Percentiles rank a stretch among this genome's conserved stretches.
phyloP scores from a whole-genome alignment of 2,113 vertebrate species.

The Cyprinus carpio region DNA sequence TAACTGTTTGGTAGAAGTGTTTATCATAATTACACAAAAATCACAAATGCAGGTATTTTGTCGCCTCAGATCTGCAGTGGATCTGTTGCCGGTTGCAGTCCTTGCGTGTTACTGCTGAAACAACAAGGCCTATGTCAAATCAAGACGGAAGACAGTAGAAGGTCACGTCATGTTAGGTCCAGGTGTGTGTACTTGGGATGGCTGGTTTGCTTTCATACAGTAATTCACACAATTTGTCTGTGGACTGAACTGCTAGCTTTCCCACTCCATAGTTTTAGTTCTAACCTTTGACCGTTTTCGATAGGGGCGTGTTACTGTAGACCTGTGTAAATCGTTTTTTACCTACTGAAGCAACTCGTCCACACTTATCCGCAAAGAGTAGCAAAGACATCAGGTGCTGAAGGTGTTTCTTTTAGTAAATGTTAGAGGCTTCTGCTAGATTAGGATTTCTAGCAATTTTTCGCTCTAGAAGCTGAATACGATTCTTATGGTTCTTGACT shows the following conservation, averaged over 20 bases:
- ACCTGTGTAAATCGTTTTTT: conserved; percentile 31
- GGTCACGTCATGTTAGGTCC: not conserved
- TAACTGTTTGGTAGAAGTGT: conserved; percentile 15
- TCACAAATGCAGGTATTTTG: conserved; percentile 29
- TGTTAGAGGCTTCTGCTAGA: not conserved
- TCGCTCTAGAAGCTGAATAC: not conserved
- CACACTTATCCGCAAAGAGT: conserved; percentile 19
- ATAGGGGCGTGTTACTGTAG: not conserved
- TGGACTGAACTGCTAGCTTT: conserved; percentile 16
- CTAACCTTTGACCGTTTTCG: not conserved
- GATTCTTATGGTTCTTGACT: not conserved
- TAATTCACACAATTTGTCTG: not conserved
- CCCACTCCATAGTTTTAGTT: not conserved
- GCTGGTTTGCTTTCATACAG: conserved; percentile 19
- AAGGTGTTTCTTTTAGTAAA: not conserved
- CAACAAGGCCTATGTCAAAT: not conserved
- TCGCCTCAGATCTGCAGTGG: no score
- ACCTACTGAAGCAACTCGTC: conserved; percentile 7
- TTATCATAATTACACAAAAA: not conserved
- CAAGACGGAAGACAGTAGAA: not conserved
- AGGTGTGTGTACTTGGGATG: not conserved
- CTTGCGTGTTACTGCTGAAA: not conserved
- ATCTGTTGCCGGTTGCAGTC: not conserved
- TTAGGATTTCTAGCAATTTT: not conserved
- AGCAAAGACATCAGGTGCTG: not conserved